phyloP scores from a whole-genome alignment of 2,113 vertebrate species.

The Ardeotis arabs region DNA sequence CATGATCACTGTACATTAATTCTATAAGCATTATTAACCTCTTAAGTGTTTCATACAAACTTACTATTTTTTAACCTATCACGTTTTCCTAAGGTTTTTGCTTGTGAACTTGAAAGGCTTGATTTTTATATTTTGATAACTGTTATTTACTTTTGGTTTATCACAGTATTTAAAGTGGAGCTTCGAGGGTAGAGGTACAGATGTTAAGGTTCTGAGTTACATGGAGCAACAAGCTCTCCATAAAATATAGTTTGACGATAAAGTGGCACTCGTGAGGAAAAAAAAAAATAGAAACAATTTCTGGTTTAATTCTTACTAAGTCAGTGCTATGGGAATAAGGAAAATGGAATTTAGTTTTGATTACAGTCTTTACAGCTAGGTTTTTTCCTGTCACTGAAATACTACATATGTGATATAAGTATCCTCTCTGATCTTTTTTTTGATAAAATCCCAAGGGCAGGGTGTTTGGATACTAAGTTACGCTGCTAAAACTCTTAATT shows the following conservation, averaged over 20 bases:
- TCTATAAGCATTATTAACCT: background rate
- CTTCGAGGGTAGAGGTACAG: background rate
- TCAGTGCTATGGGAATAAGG: background rate
- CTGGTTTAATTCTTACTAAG: background rate
- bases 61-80: background rate
- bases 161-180: background rate
- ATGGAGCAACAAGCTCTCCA: background rate
- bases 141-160: background rate
- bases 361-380: background rate
- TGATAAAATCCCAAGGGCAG: background rate
- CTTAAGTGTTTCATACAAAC: background rate
- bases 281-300: background rate
- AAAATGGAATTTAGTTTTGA: background rate
- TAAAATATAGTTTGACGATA: background rate
- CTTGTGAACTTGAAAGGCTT: background rate
- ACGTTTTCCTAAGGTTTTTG: background rate
- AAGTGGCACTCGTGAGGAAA: rapidly evolving
- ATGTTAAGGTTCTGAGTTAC: background rate
- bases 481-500: background rate
- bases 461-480: background rate
- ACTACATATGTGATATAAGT: background rate
- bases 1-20: background rate
- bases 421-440: background rate
- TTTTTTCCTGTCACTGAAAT: background rate
- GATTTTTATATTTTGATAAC: background rate